Evolutionary conservation across 2,797 vertebrate species (phyloP).

Genomic region (Varecia variegata): DNA sequence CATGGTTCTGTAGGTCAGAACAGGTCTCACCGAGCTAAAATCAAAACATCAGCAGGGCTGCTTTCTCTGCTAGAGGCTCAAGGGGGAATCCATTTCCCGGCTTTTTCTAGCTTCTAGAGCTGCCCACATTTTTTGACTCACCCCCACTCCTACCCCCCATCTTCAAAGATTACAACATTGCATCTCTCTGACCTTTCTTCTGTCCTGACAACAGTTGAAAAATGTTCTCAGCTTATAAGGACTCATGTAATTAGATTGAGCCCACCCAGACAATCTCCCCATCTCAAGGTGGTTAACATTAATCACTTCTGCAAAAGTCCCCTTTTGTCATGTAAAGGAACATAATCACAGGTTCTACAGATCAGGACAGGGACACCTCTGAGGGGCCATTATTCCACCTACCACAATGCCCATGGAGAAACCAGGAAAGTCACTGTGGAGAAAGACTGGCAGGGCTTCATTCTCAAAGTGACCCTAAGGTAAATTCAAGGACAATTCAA

Average conservation of each 20-base stretch:
- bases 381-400: background rate
- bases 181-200: background rate
- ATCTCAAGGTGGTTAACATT: background rate
- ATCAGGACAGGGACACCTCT: background rate
- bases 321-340: background rate
- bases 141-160: fast-evolving
- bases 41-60: background rate
- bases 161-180: background rate
- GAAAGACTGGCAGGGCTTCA: background rate
- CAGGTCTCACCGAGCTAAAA: background rate
- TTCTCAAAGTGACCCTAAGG: background rate
- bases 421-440: background rate
- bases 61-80: background rate
- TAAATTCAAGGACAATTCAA: background rate
- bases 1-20: background rate
- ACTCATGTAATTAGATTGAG: background rate
- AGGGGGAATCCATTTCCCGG: background rate
- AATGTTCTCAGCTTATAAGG: background rate
- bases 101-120: background rate
- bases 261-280: background rate
- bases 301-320: background rate
- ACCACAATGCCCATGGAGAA: background rate
- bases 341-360: background rate
- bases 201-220: background rate
- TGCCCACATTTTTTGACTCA: background rate